A percentile compares a stretch with the other conserved stretches of the same genome.
Conservation (phyloP, 2,888 invertebrate species). For the Amphimallon solstitiale region DNA sequence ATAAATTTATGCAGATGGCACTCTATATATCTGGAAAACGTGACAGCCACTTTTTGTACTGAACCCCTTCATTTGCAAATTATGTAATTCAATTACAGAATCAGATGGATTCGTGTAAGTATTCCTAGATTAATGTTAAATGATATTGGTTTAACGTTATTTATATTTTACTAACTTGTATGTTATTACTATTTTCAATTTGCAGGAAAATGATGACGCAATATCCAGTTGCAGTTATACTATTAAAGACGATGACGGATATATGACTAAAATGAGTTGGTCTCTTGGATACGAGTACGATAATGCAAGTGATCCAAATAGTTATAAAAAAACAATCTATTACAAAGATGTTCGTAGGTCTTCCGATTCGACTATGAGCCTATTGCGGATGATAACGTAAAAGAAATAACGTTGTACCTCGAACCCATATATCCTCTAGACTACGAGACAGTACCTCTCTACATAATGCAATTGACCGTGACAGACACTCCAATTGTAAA, state of each 20-base stretch:
- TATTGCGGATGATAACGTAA: neutral
- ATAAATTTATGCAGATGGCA: no score
- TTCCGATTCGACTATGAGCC: slow-evolving; percentile 20
- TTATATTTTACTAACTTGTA: no score
- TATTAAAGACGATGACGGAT: slow-evolving; percentile 24
- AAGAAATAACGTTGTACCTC: neutral
- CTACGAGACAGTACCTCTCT: slow-evolving; percentile 42
- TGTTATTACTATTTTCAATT: no score
- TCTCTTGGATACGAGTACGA: neutral
- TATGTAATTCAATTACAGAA: no score
- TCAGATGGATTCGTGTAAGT: no score
- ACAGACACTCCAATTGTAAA: neutral
- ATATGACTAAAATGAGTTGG: neutral
- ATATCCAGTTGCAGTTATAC: slow-evolving; percentile 46
- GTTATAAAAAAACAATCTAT: neutral
- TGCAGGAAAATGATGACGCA: slow-evolving; percentile 49
- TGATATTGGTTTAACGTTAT: no score
- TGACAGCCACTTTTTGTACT: no score
- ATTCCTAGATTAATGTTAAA: no score
- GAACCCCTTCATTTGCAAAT: no score
- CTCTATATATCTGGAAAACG: no score
- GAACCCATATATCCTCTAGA: slow-evolving; percentile 27
- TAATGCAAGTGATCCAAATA: neutral
- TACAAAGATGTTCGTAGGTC: slow-evolving; percentile 1
- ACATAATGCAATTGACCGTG: slow-evolving; percentile 21